These are phyloP conservation scores for Poeciliopsis turrubarensis DNA, from an alignment of 2,113 vertebrate genomes.

Conservation along the genomic window DNA sequence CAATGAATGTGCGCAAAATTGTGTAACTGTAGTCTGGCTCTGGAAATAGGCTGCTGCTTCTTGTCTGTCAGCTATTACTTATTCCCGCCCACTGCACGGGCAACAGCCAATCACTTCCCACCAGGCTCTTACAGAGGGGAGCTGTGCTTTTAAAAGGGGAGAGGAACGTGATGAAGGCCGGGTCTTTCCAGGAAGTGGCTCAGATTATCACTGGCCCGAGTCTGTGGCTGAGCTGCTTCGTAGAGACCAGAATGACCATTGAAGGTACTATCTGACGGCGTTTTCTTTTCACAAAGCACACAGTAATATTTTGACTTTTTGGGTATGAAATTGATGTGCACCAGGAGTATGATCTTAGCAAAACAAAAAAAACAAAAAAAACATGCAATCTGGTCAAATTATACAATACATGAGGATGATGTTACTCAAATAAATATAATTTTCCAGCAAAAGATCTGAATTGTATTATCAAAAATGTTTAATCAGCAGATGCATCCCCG, in stretches of 20 bases:
- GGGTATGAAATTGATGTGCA: no score
- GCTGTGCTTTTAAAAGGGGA: conserved; percentile 64
- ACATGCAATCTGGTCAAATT: no score
- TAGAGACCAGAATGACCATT: not conserved
- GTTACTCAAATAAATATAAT: not conserved
- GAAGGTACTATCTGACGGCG: not conserved
- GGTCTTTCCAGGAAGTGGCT: conserved; percentile 73
- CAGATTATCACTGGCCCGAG: conserved; percentile 54
- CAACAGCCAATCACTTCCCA: conserved; percentile 51
- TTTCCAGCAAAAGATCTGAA: not conserved
- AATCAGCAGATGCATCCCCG: not conserved
- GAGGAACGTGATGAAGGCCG: conserved; percentile 61
- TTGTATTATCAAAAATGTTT: not conserved
- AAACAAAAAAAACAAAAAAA: no score
- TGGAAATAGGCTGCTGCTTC: conserved; percentile 62
- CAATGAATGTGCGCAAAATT: conserved; percentile 40
- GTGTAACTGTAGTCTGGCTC: conserved; percentile 64
- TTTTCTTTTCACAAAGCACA: no score
- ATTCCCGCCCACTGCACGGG: conserved; percentile 37
- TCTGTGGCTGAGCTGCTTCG: conserved; percentile 34
- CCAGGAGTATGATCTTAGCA: no score
- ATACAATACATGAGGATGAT: no score
- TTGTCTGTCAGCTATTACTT: conserved; percentile 46
- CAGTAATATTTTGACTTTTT: no score
- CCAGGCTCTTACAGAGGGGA: conserved; percentile 58